Conservation (phyloP, 2,888 invertebrate genomes). For the Physocephala rufipes region DNA sequence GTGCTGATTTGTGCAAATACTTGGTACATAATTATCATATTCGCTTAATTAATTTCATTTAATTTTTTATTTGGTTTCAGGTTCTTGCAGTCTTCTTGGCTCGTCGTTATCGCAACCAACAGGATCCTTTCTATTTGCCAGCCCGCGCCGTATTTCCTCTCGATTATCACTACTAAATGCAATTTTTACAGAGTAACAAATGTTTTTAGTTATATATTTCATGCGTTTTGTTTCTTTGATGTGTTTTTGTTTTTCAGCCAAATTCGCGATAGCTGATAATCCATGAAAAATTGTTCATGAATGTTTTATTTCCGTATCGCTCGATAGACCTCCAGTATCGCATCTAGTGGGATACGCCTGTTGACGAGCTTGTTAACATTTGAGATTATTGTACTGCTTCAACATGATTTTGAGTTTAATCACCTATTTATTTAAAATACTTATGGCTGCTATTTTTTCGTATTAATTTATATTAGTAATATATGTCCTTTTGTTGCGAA, state of each 20-base stretch:
- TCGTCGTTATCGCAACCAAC: conserved; percentile 82
- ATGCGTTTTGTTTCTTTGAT: conserved; percentile 25
- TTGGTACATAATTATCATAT: not conserved
- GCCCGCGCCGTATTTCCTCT: conserved; percentile 78
- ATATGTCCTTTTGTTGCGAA: too few species aligned
- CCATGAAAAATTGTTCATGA: too few species aligned
- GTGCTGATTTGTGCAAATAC: conserved; percentile 2
- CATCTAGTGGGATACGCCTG: not conserved
- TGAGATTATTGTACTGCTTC: conserved; percentile 18
- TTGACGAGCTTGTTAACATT: conserved; percentile 4
- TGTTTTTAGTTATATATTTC: conserved; percentile 26
- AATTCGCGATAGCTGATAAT: conserved; percentile 57
- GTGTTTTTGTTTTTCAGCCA: conserved; percentile 38
- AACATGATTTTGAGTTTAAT: too few species aligned
- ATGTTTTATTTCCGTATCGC: conserved; percentile 42
- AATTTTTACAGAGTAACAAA: not conserved
- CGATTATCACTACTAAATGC: conserved; percentile 61
- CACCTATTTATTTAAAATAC: too few species aligned
- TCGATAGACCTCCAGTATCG: not conserved
- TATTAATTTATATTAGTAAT: too few species aligned
- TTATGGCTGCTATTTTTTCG: too few species aligned
- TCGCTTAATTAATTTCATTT: not conserved
- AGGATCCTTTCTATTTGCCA: conserved; percentile 78
- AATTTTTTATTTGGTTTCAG: conserved; percentile 67
- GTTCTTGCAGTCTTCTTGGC: conserved; percentile 84